Evolutionary conservation across 2,888 invertebrate species (phyloP).

Genomic region (Andricus curvator): DNA sequence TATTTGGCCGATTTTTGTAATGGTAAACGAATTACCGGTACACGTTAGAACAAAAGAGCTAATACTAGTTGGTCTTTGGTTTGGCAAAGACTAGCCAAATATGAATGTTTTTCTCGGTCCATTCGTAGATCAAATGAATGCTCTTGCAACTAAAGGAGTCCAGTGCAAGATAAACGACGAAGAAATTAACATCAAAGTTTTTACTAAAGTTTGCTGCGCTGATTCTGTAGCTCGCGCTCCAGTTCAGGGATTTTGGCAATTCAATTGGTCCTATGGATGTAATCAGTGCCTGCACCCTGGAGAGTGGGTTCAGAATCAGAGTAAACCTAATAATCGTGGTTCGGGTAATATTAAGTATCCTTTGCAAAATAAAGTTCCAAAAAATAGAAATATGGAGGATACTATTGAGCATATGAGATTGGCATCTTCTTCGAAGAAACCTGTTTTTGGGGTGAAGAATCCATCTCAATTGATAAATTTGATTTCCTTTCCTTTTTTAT

Average conservation of each 20-base stretch:
- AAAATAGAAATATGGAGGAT: conserved; percentile 38
- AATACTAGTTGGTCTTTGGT: conserved; percentile 42
- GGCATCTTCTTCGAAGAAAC: conserved; percentile 35
- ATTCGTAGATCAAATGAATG: conserved; percentile 44
- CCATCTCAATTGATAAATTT: conserved; percentile 45
- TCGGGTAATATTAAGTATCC: conserved; percentile 44
- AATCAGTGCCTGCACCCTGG: conserved; percentile 46
- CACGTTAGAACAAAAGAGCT: conserved; percentile 31
- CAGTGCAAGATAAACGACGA: conserved; percentile 37
- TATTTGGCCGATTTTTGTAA: conserved; percentile 52
- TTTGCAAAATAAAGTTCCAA: conserved; percentile 12
- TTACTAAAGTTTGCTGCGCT: conserved; percentile 45
- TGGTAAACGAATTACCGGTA: conserved; percentile 50
- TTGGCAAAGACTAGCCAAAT: conserved; percentile 40
- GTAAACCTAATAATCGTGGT: not conserved
- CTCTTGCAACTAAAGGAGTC: conserved; percentile 44
- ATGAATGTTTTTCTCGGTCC: conserved; percentile 48
- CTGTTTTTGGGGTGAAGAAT: conserved; percentile 45
- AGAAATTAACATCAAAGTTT: conserved; percentile 38
- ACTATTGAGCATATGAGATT: conserved; percentile 41
- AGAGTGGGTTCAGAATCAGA: conserved; percentile 11
- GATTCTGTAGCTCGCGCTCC: not conserved
- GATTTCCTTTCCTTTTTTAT: conserved; percentile 42
- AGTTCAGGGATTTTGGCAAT: conserved; percentile 44
- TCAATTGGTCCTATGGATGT: conserved; percentile 47